These are phyloP conservation scores for Leuciscus idus DNA, from an alignment of 2,113 vertebrate genomes.

Conservation along the genomic window DNA sequence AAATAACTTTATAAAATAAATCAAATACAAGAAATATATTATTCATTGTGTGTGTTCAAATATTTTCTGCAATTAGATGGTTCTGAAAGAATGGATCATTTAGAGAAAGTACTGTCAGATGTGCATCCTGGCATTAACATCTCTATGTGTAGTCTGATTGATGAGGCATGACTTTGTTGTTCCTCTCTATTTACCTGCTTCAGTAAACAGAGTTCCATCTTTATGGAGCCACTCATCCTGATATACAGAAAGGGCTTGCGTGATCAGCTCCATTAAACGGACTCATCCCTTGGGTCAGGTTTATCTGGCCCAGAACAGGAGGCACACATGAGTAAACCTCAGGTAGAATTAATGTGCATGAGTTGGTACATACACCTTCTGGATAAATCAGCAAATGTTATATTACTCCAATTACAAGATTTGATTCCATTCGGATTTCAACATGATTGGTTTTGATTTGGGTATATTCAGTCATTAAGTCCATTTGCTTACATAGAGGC, in stretches of 20 bases:
- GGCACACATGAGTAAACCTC: constrained; percentile 6
- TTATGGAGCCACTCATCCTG: constrained; percentile 41
- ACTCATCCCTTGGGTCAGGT: constrained; percentile 33
- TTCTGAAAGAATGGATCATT: neutral
- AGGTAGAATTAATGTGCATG: neutral
- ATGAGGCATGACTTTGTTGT: constrained; percentile 47
- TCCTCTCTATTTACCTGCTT: constrained; percentile 49
- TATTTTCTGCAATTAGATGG: neutral
- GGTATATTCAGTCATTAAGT: neutral
- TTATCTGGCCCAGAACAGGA: constrained; percentile 22
- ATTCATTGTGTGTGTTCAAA: neutral
- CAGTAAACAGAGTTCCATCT: constrained; percentile 49
- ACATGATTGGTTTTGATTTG: neutral
- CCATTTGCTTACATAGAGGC: neutral
- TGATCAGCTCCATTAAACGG: constrained; percentile 52
- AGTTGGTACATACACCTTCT: neutral
- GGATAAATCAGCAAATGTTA: constrained; percentile 3
- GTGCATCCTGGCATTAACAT: neutral
- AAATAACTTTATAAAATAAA: neutral
- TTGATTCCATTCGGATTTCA: neutral
- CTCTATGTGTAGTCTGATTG: constrained; percentile 36
- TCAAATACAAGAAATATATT: neutral
- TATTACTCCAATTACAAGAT: neutral
- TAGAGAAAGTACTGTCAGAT: neutral
- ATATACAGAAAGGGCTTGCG: constrained; percentile 18